Conservation (phyloP, 2,797 vertebrate species). For the Malacoctenus gilli region DNA sequence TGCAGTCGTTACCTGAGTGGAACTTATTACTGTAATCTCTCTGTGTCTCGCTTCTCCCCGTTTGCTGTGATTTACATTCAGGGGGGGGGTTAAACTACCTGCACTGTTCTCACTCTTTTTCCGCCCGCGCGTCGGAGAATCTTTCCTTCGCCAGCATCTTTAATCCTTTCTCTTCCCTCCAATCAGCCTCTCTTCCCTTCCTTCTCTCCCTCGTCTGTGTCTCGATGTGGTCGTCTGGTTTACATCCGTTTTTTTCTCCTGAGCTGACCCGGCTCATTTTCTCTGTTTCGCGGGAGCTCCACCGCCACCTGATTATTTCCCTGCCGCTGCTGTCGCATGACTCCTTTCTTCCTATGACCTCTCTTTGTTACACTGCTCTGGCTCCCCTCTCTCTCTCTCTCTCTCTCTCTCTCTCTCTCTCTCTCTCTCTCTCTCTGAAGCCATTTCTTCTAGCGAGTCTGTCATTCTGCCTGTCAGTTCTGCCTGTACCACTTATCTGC, state of each 20-base stretch:
- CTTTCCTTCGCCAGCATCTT: constrained; percentile 16
- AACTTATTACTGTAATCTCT: constrained; percentile 56
- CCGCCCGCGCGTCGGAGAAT: constrained; percentile 4
- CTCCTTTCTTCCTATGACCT: constrained; percentile 38
- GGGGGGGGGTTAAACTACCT: constrained; percentile 45
- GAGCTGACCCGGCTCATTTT: constrained; percentile 8
- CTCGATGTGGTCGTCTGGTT: constrained; percentile 8
- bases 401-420: too few species aligned
- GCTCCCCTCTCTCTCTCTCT: neutral
- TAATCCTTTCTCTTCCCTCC: constrained; percentile 7
- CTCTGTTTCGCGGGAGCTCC: constrained; percentile 17
- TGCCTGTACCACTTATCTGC: neutral
- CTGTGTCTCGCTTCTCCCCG: constrained; percentile 33
- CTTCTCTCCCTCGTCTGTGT: neutral
- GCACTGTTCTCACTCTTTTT: constrained; percentile 30
- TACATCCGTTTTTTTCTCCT: constrained; percentile 2
- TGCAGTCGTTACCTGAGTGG: constrained; percentile 71
- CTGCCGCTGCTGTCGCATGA: neutral
- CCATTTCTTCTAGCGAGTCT: constrained; percentile 23
- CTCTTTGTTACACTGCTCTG: constrained; percentile 18
- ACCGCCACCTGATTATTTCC: constrained; percentile 27
- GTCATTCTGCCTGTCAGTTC: constrained; percentile 8
- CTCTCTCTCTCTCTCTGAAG: constrained; percentile 1
- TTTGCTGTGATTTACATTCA: constrained; percentile 59
- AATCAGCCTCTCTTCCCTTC: constrained; percentile 17